Percentiles rank a stretch among this genome's conserved stretches.
phyloP scores from a whole-genome alignment of 2,888 invertebrate species.

The Andricus curvator region DNA sequence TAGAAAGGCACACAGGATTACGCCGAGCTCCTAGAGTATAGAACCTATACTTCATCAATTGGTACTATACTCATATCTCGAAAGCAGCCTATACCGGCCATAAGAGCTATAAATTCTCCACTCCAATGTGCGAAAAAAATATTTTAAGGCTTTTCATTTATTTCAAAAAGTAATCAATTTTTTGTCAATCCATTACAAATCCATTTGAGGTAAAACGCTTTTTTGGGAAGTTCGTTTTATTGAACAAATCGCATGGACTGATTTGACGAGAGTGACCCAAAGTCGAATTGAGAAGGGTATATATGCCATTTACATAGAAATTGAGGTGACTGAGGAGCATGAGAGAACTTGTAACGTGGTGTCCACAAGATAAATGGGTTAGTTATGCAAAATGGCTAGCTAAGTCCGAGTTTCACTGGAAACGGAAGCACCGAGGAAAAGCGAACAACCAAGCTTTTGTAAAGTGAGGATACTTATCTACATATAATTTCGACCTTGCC shows the following conservation, averaged over 20 bases:
- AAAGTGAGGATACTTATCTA: neutral
- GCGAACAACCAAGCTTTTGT: neutral
- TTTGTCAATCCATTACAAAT: no score
- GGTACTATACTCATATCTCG: no score
- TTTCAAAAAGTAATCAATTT: no score
- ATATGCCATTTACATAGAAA: conserved; percentile 18
- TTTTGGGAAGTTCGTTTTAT: neutral
- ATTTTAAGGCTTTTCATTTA: no score
- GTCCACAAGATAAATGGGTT: conserved; percentile 22
- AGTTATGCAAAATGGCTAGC: conserved; percentile 15
- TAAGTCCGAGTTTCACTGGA: neutral
- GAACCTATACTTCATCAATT: no score
- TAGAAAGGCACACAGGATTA: no score
- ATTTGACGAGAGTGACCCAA: neutral
- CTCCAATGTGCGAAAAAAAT: no score
- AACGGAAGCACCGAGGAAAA: neutral
- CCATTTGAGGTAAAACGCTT: no score
- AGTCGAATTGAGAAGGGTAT: neutral
- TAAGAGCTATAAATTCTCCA: no score
- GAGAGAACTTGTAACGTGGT: conserved; percentile 19
- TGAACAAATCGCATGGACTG: neutral
- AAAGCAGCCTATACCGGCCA: no score
- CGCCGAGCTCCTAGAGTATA: no score
- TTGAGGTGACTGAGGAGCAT: neutral
- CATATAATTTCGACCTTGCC: neutral